Base-by-base conservation (phyloP, 2,113 vertebrate genomes). In the Leucosticte australis region DNA sequence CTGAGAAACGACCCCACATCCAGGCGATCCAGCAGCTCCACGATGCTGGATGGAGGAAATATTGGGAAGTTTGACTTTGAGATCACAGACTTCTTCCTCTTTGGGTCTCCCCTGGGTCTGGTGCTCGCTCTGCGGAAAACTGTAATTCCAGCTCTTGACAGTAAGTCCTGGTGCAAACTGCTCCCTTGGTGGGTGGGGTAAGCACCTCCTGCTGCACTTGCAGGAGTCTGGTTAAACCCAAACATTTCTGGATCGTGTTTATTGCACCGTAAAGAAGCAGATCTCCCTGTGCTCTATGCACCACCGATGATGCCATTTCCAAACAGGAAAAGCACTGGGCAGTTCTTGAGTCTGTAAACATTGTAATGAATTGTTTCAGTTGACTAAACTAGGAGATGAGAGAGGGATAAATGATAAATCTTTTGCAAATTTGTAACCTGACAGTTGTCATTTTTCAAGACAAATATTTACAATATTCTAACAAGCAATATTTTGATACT, bases 51-150 rank as follows among this genome's bases (percentile, higher is more conserved):
- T 3, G 98, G 98, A 50, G 95, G 97, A 63, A 97, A 97, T 46
- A 95, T 98, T 74, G 98, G 99, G 39, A 99, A 98, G 96, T 99
- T 99, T 90, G 99, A 99, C 70, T 99, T 99, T 87, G 99, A 99
- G 96, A 98, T 99, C 91, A 97, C 99, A 0, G 99, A 99, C 96
- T 99, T 99, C 97, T 99, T 99, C 97, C 98, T 99, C 81, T 99
- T 99, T 33, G 99, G 99, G 17, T 99, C 99, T 90, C 99, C 99
- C 1, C 92, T 99, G 97, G 99, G 99, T 47, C 97, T 99, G 87
- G 99, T 99, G 52, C 98, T 99, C 35, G 99, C 99, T 15, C 97
- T 99, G 96, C 96, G 99, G 91, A 99, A 99, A 98, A 99, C 99
- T 0, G 99, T 99, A 95, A 98, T 99, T 93, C 99, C 99, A 12